These are phyloP conservation scores for Notolabrus celidotus DNA, from an alignment of 2,797 vertebrate genomes.

Conservation along the genomic window DNA sequence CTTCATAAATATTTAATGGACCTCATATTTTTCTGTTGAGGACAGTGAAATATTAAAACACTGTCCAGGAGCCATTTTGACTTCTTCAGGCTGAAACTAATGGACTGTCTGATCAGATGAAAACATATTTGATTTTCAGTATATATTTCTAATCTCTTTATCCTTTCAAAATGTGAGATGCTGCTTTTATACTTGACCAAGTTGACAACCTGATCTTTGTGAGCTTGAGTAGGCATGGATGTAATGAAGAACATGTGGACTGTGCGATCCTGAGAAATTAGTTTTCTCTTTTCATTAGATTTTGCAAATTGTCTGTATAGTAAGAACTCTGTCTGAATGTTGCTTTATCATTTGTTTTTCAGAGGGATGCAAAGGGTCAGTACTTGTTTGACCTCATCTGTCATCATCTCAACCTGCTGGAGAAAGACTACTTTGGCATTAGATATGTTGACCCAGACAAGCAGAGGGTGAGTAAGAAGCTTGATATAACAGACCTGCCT, in stretches of 20 bases:
- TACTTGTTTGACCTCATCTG: constrained; percentile 97
- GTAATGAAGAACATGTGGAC: neutral
- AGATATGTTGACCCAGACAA: constrained; percentile 97
- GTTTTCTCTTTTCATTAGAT: neutral
- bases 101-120: neutral
- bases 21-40: constrained; percentile 75
- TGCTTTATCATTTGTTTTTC: constrained; percentile 55
- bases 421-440: constrained; percentile 98
- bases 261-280: neutral
- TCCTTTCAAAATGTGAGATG: neutral
- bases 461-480: constrained; percentile 88
- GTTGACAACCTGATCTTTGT: neutral
- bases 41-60: constrained; percentile 82
- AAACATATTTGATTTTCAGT: constrained; percentile 1
- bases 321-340: neutral
- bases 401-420: constrained; percentile 96
- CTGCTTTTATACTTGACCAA: neutral
- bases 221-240: too few relatives aligned
- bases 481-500: neutral
- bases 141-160: constrained; percentile 13
- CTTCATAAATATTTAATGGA: constrained; percentile 83
- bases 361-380: constrained; percentile 97
- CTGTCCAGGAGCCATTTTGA: constrained; percentile 70
- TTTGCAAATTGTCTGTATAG: neutral
- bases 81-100: constrained; percentile 45